phyloP scores from a whole-genome alignment of 2,888 invertebrate species.

The Automeris io region DNA sequence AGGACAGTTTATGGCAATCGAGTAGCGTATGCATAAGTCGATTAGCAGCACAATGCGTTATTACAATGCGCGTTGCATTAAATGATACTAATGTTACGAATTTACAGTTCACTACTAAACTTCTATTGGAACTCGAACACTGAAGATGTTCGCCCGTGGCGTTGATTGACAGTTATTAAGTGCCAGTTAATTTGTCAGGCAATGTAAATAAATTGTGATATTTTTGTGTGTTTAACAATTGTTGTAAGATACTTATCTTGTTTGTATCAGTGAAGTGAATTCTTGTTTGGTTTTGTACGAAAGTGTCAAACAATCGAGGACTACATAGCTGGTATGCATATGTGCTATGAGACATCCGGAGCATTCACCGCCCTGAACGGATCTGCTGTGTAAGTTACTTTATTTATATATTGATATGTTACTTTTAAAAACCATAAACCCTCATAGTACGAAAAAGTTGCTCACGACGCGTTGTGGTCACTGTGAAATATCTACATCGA shows the following conservation, averaged over 20 bases:
- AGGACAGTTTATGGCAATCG: not conserved
- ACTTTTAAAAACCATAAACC: too few species aligned
- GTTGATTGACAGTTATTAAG: constrained; percentile 42
- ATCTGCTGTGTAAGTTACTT: constrained; percentile 55
- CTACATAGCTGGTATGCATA: constrained; percentile 65
- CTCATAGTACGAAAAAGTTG: too few species aligned
- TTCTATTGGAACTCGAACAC: constrained; percentile 9
- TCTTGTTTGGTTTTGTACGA: not conserved
- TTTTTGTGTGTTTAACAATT: not conserved
- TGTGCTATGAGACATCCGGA: constrained; percentile 71
- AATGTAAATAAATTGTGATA: not conserved
- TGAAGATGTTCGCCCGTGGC: constrained; percentile 66
- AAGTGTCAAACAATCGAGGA: constrained; percentile 28
- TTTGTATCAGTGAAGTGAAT: constrained; percentile 17
- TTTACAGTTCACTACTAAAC: not conserved
- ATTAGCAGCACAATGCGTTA: not conserved
- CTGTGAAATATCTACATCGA: too few species aligned
- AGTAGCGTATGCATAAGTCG: not conserved
- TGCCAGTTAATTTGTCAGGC: not conserved
- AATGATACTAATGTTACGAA: not conserved
- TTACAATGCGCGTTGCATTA: not conserved
- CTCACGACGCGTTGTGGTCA: too few species aligned
- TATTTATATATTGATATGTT: too few species aligned
- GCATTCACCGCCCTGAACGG: constrained; percentile 68
- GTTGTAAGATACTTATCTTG: constrained; percentile 22